Conservation (phyloP, 1,140 invertebrate genomes). For the Pseudomyrmex pallidus region DNA sequence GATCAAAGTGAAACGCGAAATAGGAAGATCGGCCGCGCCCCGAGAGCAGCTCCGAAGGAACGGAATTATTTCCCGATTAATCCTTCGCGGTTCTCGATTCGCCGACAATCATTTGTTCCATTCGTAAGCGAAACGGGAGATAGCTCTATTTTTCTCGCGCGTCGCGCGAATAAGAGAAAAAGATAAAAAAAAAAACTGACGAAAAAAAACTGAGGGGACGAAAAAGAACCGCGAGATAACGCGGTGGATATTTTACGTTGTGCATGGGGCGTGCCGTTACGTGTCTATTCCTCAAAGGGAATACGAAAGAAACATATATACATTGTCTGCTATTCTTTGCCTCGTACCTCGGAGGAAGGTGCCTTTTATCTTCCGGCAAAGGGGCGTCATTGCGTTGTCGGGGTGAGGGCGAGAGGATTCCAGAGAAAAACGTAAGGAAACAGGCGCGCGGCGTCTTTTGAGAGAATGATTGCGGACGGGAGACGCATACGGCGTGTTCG, state of each 20-base stretch:
- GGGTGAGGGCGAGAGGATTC: slow-evolving; percentile 12
- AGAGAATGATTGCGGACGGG: slow-evolving; percentile 58
- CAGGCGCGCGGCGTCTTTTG: slow-evolving; percentile 52
- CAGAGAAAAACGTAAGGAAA: slow-evolving; percentile 49
- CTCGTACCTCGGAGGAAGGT: slow-evolving; percentile 49
- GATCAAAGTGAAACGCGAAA: slow-evolving; percentile 55
- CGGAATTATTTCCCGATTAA: slow-evolving; percentile 55
- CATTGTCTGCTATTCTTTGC: slow-evolving; percentile 63
- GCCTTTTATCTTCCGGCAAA: slow-evolving; percentile 64
- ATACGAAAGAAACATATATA: slow-evolving; percentile 51
- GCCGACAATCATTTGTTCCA: slow-evolving; percentile 37
- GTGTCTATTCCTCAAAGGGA: slow-evolving; percentile 63
- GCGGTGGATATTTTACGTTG: slow-evolving; percentile 51
- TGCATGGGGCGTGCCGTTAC: slow-evolving; percentile 35
- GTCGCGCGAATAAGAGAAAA: background rate
- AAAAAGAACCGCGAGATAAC: background rate
- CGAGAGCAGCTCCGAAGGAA: background rate
- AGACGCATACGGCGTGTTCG: slow-evolving; percentile 30
- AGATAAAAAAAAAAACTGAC: background rate
- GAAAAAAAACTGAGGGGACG: slow-evolving; percentile 4
- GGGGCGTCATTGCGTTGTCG: slow-evolving; percentile 49
- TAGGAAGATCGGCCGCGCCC: slow-evolving; percentile 29
- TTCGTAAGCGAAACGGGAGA: background rate
- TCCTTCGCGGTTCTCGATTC: slow-evolving; percentile 33
- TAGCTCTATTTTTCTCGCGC: background rate